Evolutionary conservation across 2,888 invertebrate species (phyloP).

Genomic region (Zaprionus lineosus): DNA sequence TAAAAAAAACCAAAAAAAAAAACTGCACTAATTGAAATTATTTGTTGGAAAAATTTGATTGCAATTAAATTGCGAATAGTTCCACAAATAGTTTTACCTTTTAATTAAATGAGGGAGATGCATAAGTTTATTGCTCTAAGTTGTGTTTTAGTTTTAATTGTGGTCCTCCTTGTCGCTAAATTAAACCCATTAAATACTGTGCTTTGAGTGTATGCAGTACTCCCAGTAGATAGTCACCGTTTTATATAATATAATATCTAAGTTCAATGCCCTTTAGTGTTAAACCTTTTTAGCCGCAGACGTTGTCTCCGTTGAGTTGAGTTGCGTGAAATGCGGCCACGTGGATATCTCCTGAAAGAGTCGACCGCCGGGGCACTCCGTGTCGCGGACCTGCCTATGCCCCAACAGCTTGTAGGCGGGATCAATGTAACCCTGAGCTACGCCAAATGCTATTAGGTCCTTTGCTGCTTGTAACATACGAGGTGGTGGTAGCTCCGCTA

Average conservation of each 20-base stretch:
- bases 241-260: conserved; percentile 32
- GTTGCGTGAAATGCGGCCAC: conserved; percentile 85
- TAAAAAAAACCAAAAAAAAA: not conserved
- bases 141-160: conserved; percentile 35
- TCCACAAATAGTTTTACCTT: conserved; percentile 19
- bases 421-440: conserved; percentile 85
- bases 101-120: conserved; percentile 29
- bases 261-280: not conserved
- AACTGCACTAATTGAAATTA: conserved; percentile 37
- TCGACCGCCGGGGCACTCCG: conserved; percentile 87
- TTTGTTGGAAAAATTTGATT: conserved; percentile 16
- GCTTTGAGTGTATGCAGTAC: conserved; percentile 4
- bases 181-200: conserved; percentile 30
- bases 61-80: conserved; percentile 23
- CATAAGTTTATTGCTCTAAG: conserved; percentile 30
- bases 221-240: conserved; percentile 4
- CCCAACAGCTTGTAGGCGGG: conserved; percentile 86
- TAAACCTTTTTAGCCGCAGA: conserved; percentile 25
- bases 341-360: conserved; percentile 85
- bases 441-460: conserved; percentile 86
- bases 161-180: conserved; percentile 16
- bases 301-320: conserved; percentile 48
- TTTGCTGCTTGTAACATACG: conserved; percentile 85
- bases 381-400: conserved; percentile 86
- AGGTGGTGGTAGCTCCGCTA: conserved; percentile 85